phyloP scores from a whole-genome alignment of 2,888 invertebrate species.

The Drosophila vallismaia region DNA sequence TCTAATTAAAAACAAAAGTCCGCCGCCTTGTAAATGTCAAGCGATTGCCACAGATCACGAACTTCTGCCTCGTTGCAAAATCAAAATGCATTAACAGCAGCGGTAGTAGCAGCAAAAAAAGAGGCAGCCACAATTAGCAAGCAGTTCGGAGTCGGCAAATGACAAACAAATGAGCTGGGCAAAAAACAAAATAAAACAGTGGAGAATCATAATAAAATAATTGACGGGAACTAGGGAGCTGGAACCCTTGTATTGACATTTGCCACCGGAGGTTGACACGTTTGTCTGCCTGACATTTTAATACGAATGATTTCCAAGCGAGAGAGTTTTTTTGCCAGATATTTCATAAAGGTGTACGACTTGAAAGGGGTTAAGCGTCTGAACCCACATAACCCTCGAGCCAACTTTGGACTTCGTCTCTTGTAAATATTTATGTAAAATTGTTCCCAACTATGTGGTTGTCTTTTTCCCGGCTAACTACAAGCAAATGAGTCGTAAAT shows the following conservation, averaged over 20 bases:
- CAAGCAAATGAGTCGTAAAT: slow-evolving; percentile 21
- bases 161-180: slow-evolving; percentile 44
- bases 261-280: slow-evolving; percentile 45
- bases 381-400: slow-evolving; percentile 52
- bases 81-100: slow-evolving; percentile 71
- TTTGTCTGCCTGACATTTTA: slow-evolving; percentile 72
- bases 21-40: slow-evolving; percentile 76
- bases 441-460: slow-evolving; percentile 26
- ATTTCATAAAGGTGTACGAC: slow-evolving; percentile 33
- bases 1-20: slow-evolving; percentile 77
- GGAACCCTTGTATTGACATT: slow-evolving; percentile 69
- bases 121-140: slow-evolving; percentile 40
- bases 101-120: slow-evolving; percentile 26
- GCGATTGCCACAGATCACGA: slow-evolving; percentile 71
- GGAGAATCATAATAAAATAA: slow-evolving; percentile 67
- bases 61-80: slow-evolving; percentile 67
- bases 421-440: slow-evolving; percentile 37
- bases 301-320: slow-evolving; percentile 69
- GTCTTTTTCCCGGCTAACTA: neutral
- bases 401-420: slow-evolving; percentile 12
- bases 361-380: slow-evolving; percentile 70
- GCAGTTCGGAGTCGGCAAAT: slow-evolving; percentile 56
- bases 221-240: slow-evolving; percentile 53
- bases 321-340: slow-evolving; percentile 44
- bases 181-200: slow-evolving; percentile 11